These are phyloP conservation scores for Ciconia stormi DNA, from an alignment of 2,113 vertebrate genomes.

Conservation along the genomic window DNA sequence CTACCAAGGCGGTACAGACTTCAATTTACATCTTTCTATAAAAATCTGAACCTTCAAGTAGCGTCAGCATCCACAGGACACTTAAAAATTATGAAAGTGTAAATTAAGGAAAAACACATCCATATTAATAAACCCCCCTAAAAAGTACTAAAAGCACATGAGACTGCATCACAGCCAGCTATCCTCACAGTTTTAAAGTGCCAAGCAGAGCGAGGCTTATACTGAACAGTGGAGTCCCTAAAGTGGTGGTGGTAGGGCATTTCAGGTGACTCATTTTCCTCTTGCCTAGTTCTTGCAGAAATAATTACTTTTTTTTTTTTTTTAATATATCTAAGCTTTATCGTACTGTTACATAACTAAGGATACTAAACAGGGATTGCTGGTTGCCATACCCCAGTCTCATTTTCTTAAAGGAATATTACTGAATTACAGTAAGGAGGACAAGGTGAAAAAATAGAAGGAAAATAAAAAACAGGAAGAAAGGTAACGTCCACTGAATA, in stretches of 20 bases:
- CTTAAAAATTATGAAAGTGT: background rate
- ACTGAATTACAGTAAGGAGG: background rate
- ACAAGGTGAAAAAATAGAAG: background rate
- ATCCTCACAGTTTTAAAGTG: background rate
- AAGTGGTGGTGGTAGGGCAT: background rate
- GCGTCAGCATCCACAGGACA: background rate
- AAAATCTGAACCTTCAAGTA: background rate
- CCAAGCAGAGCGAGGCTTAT: background rate
- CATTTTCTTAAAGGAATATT: background rate
- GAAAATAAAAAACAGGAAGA: background rate
- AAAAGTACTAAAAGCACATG: background rate
- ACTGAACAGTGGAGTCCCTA: background rate
- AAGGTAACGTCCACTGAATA: background rate
- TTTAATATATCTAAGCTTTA: background rate
- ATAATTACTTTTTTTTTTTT: background rate
- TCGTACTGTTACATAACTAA: background rate
- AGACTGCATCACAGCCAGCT: background rate
- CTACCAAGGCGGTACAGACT: background rate
- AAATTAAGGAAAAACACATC: background rate
- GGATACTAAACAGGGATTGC: background rate
- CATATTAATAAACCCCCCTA: background rate
- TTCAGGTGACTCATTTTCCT: background rate
- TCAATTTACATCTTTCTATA: background rate
- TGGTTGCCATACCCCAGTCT: background rate
- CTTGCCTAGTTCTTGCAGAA: background rate